phyloP scores from a whole-genome alignment of 2,113 vertebrate genomes.

The Atractosteus spatula region DNA sequence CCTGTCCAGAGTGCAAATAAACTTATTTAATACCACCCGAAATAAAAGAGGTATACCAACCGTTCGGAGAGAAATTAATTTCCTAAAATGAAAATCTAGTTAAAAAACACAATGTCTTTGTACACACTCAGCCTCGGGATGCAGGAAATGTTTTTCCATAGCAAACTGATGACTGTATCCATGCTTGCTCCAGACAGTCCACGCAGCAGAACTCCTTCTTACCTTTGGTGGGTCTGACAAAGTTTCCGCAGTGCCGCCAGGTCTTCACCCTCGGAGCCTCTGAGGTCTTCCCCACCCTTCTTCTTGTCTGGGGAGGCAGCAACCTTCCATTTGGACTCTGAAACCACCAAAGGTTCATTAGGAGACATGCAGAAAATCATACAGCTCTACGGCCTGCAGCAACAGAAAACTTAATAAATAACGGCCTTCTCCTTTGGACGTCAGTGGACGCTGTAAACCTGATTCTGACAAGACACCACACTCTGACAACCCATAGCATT shows the following conservation, averaged over 20 bases:
- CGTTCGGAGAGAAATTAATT: conserved; percentile 3
- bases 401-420: too few relatives aligned
- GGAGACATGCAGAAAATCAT: background rate
- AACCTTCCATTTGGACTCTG: conserved; percentile 80
- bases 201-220: conserved; percentile 44
- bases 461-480: too few relatives aligned
- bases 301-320: conserved; percentile 39
- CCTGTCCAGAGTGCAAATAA: too few relatives aligned
- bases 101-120: conserved; percentile 13
- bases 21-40: too few relatives aligned
- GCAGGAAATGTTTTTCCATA: conserved; percentile 6
- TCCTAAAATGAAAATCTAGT: conserved; percentile 19
- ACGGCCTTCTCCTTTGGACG: too few relatives aligned
- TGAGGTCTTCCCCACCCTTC: conserved; percentile 47
- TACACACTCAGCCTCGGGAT: conserved; percentile 16
- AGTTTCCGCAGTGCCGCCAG: conserved; percentile 78
- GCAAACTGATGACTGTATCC: conserved; percentile 18
- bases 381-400: too few relatives aligned
- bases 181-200: background rate
- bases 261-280: conserved; percentile 65
- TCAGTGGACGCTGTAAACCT: too few relatives aligned
- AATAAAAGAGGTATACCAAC: too few relatives aligned
- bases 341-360: conserved; percentile 31
- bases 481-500: too few relatives aligned
- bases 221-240: conserved; percentile 88